phyloP scores from a whole-genome alignment of 2,888 invertebrate species.

The Caenorhabditis japonica region DNA sequence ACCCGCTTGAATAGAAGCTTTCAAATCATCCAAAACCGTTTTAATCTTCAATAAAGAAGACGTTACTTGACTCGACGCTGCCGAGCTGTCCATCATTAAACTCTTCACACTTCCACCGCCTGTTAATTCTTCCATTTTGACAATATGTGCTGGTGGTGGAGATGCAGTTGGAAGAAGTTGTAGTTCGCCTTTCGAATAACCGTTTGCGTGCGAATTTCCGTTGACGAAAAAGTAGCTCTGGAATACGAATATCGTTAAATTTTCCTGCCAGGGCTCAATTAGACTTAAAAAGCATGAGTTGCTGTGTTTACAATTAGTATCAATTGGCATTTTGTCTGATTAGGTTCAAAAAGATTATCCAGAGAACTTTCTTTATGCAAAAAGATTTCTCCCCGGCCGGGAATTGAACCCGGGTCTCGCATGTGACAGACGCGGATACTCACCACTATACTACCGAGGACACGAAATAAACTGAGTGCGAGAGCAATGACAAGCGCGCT shows the following conservation, averaged over 20 bases:
- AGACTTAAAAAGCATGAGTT: too few relatives aligned
- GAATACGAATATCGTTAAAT: too few relatives aligned
- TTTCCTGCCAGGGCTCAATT: too few relatives aligned
- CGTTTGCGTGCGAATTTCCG: constrained; percentile 36
- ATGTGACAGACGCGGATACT: constrained; percentile 70
- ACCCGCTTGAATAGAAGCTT: constrained; percentile 53
- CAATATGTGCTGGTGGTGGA: constrained; percentile 60
- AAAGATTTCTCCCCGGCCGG: constrained; percentile 62
- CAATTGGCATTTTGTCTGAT: too few relatives aligned
- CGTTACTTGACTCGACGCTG: constrained; percentile 13
- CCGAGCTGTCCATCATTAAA: constrained; percentile 44
- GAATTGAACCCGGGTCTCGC: constrained; percentile 68
- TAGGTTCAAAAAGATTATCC: too few relatives aligned
- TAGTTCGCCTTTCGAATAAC: constrained; percentile 38
- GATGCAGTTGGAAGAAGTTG: background rate
- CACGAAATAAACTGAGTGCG: constrained; percentile 19
- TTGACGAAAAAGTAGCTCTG: constrained; percentile 55
- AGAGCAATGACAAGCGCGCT: constrained; percentile 3
- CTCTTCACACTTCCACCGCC: constrained; percentile 55
- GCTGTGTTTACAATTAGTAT: too few relatives aligned
- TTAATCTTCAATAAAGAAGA: constrained; percentile 43
- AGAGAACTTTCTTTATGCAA: too few relatives aligned
- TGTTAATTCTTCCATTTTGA: constrained; percentile 68
- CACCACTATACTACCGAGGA: constrained; percentile 67
- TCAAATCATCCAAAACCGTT: constrained; percentile 49